phyloP scores from a whole-genome alignment of 2,888 invertebrate genomes.

The Noctua pronuba region DNA sequence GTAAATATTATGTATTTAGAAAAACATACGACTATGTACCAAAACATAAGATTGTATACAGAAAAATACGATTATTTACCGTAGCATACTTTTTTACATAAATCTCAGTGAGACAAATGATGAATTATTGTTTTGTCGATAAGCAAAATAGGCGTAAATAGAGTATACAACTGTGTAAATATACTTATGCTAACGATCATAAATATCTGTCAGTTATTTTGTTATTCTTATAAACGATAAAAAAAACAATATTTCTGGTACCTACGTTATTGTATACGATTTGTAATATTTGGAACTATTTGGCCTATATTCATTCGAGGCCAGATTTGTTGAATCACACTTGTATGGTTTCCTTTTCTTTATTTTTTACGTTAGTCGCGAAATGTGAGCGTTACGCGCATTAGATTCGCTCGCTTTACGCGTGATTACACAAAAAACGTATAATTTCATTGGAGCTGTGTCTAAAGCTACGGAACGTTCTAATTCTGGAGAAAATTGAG shows the following conservation, averaged over 20 bases:
- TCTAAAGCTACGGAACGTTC: slow-evolving; percentile 9
- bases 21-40: not conserved
- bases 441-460: slow-evolving; percentile 6
- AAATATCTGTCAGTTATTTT: slow-evolving; percentile 1
- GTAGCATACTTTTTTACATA: not conserved
- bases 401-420: slow-evolving; percentile 13
- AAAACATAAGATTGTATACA: not conserved
- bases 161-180: not conserved
- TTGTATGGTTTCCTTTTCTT: slow-evolving; percentile 21
- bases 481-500: slow-evolving; percentile 16
- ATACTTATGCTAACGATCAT: not conserved
- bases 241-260: not conserved
- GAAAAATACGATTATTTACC: not conserved
- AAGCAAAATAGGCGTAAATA: not conserved
- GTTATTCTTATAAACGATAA: not conserved
- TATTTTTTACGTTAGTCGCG: slow-evolving; percentile 2
- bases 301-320: slow-evolving; percentile 18
- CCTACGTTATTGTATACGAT: not conserved
- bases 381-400: slow-evolving; percentile 18
- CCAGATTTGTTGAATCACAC: slow-evolving; percentile 5
- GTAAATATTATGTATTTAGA: not conserved
- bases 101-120: not conserved
- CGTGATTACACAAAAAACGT: slow-evolving; percentile 21
- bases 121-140: not conserved
- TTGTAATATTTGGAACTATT: slow-evolving; percentile 11